phyloP scores from a whole-genome alignment of 2,113 vertebrate species.

The Tretioscincus oriximinensis region DNA sequence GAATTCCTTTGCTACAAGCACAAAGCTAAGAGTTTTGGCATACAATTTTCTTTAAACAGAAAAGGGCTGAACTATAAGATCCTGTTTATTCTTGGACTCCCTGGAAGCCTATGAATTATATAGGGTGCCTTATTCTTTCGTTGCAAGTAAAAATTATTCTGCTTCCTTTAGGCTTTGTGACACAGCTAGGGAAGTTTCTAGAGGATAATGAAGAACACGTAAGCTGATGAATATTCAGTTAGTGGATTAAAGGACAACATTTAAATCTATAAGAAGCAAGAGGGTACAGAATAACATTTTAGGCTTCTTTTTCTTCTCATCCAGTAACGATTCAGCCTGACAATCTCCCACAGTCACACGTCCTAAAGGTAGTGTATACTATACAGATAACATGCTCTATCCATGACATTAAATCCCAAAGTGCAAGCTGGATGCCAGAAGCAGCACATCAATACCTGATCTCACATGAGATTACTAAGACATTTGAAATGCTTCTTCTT shows the following conservation, averaged over 20 bases:
- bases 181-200: not conserved
- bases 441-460: too few species aligned
- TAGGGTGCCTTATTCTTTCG: not conserved
- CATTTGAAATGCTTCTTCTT: too few species aligned
- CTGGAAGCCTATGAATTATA: not conserved
- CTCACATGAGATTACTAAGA: too few species aligned
- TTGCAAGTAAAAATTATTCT: not conserved
- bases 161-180: not conserved
- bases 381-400: too few species aligned
- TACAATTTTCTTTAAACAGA: not conserved
- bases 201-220: not conserved
- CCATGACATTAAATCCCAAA: too few species aligned
- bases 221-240: not conserved
- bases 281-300: not conserved
- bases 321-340: too few species aligned
- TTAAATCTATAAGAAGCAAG: not conserved
- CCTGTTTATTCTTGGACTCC: not conserved
- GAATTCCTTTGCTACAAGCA: not conserved
- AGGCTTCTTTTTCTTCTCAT: not conserved
- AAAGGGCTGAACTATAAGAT: not conserved
- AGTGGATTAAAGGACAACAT: not conserved
- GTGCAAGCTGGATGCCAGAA: too few species aligned
- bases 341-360: too few species aligned
- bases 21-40: too few species aligned
- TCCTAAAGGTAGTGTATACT: too few species aligned